These are phyloP conservation scores for Hypotaenidia okinawae DNA, from an alignment of 2,797 vertebrate genomes.

Conservation along the genomic window DNA sequence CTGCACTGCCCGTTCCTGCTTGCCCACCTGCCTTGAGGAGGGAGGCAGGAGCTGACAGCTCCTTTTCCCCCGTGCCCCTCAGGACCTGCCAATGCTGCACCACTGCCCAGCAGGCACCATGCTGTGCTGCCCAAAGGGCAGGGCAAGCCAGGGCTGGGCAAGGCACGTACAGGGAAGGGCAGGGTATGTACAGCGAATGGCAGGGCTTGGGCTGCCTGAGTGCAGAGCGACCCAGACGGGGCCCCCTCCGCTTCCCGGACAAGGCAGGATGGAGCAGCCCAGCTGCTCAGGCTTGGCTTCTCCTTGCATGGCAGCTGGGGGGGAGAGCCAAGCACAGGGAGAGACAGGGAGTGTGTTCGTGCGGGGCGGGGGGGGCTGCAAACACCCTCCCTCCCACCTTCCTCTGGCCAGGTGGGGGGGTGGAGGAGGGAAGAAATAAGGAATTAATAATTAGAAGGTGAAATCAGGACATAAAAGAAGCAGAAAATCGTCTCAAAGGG, in stretches of 20 bases:
- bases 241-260: slow-evolving; percentile 72
- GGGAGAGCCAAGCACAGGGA: slow-evolving; percentile 43
- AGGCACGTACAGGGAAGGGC: background rate
- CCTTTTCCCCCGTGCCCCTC: accelerated
- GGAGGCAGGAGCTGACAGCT: accelerated
- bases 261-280: slow-evolving; percentile 71
- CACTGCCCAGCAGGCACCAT: accelerated
- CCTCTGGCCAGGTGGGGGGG: background rate
- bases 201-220: slow-evolving; percentile 36
- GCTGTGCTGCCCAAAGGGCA: background rate
- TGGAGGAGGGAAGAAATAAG: background rate
- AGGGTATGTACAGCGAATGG: background rate
- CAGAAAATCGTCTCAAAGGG: slow-evolving; percentile 5
- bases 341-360: background rate
- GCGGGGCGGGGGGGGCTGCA: background rate
- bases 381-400: background rate
- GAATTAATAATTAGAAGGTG: slow-evolving; percentile 49
- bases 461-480: slow-evolving; percentile 62
- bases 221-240: slow-evolving; percentile 61
- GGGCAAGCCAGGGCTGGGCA: accelerated
- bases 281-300: slow-evolving; percentile 67
- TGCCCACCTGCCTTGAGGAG: background rate
- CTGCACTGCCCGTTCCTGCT: background rate
- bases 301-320: slow-evolving; percentile 56
- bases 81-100: background rate